phyloP scores from a whole-genome alignment of 2,113 vertebrate species.

The Ivindomyrus marchei region DNA sequence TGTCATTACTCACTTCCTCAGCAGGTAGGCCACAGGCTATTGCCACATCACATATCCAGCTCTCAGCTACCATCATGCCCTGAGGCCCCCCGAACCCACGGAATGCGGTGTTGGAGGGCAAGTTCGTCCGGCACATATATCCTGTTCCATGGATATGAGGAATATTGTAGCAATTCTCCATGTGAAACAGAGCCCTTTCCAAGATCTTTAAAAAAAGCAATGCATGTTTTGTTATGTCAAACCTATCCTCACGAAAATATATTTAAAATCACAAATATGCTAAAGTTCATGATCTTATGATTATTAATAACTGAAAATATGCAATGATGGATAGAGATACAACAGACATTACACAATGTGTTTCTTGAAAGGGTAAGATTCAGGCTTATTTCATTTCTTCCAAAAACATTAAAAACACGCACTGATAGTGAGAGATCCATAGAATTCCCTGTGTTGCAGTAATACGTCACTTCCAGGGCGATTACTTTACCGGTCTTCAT shows the following conservation, averaged over 20 bases:
- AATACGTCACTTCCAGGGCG: conserved; percentile 76
- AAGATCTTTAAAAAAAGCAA: conserved; percentile 60
- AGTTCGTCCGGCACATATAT: conserved; percentile 80
- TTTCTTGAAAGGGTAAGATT: background rate
- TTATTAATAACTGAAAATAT: background rate
- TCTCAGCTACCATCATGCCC: conserved; percentile 83
- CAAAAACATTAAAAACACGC: conserved; percentile 42
- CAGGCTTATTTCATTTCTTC: background rate
- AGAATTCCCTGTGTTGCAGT: conserved; percentile 79
- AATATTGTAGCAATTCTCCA: conserved; percentile 89
- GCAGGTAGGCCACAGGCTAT: conserved; percentile 64
- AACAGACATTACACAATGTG: background rate
- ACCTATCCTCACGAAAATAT: background rate
- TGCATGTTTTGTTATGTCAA: background rate
- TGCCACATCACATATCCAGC: conserved; percentile 80
- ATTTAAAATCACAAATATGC: background rate
- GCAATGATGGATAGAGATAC: background rate
- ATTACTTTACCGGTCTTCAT: conserved; percentile 75
- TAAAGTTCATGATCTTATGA: background rate
- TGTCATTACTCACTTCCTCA: conserved; percentile 65
- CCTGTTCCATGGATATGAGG: conserved; percentile 73
- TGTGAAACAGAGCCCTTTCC: conserved; percentile 81
- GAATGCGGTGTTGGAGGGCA: conserved; percentile 91
- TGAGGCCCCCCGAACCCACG: conserved; percentile 92
- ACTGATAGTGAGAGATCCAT: conserved; percentile 78